Evolutionary conservation across 2,888 invertebrate species (phyloP), one percentile per base, ranked within the genome.

Genomic region (Theretra japonica): DNA sequence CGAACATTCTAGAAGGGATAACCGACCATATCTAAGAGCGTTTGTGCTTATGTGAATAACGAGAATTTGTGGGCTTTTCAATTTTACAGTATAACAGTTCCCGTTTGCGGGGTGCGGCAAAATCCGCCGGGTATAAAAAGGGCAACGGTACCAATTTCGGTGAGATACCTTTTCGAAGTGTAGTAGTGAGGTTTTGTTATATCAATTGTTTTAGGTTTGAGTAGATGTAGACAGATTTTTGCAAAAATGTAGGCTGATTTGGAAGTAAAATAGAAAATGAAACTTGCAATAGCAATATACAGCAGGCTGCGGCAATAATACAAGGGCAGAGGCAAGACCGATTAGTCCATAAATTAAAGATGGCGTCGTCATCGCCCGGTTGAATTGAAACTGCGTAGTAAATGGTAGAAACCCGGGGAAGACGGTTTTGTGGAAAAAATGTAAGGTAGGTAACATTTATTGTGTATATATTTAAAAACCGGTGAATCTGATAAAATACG

Each of bases 321-420:
- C 80, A 78, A 56, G 80, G 78, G 80, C 84, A 80, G 82, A 78
- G 83, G 83, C 82, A 83, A 84, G 82, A 83, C 80, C 83, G 82
- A 80, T 83, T 82, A 80, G 73, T 21, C 70, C 59, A n/a, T 41
- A 62, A 68, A 41, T 68, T 21, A 57, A 90, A 88, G 84, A 91
- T 91, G 91, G 89, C 91, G 82, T 86, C 87, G 82, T 83, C 90
- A 83, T 90, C 91, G 88, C 89, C 89, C 88, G 89, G 90, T 86
- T 89, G 86, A 88, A 79, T 73, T 75, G 81, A 72, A 77, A 81
- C 82, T 84, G 83, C 83, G 84, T 85, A 86, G 79, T 81, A 80
- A 78, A 77, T 78, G 75, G 73, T 77, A 74, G 71, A 78, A 77
- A 79, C 71, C 76, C 77, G 78, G 75, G 75, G 79, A 83, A 81